Evolutionary conservation across 1,140 invertebrate genomes (phyloP), one percentile per base, ranked within the genome.

Genomic region (Bilobella aurantiaca): DNA sequence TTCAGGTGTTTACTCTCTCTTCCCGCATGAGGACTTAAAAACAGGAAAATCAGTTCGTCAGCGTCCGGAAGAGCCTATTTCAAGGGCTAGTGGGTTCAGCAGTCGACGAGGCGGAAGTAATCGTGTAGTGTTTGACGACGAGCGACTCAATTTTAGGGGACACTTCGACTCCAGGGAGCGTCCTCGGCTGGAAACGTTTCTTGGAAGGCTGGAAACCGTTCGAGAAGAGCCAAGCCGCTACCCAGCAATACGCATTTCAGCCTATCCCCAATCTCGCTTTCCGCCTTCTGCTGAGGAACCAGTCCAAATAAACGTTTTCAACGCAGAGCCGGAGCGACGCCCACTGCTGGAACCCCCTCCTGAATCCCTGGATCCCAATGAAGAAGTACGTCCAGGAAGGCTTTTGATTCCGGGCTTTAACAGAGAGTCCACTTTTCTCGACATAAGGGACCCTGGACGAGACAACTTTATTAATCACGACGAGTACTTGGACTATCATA

Each of bases 381-480:
- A 25, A 31, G 30, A 62, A 3, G 59, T 62, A 3, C 12, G 30
- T 5, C 30, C 59, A 8, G 59, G 59, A 23, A 8, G 34, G 46
- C 32, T 62, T 2, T 28, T 62, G 3, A 62, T 62, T 28, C 59
- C 59, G 12, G 59, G 59, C 5, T 5, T 8, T 30, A 59, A 37
- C 31, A 64, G 63, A n/a, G n/a, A n/a, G n/a, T n/a, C n/a, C n/a
- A n/a, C n/a, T 62, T 64, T 62, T 34, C 47, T 66, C 31, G 58
- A 61, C 42, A 56, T 61, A n/a, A 62, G 63, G 23, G 46, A 56
- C n/a, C 66, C 71, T 18, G 68, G 64, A 8, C 65, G 60, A 49
- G 63, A 68, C 23, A 32, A 61, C 42, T 73, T 73, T 46, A 49
- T 70, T 3, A 72, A 72, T 62, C 71, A 72, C 61, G 71, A 72